phyloP scores from a whole-genome alignment of 2,797 vertebrate species.

The Columba guinea region DNA sequence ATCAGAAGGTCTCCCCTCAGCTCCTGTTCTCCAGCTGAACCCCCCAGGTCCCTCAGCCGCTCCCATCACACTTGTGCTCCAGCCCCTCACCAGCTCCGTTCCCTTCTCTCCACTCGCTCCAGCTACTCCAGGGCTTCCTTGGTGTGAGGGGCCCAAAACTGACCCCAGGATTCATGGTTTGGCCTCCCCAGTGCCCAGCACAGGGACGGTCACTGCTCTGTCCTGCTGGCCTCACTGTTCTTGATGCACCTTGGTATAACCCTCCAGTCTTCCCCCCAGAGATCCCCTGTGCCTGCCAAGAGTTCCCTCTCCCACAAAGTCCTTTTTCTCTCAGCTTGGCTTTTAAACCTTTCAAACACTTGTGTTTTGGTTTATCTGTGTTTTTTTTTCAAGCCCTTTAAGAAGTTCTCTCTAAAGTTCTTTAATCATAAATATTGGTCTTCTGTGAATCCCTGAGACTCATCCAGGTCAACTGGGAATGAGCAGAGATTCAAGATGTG shows the following conservation, averaged over 20 bases:
- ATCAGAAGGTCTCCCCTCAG: too few relatives aligned
- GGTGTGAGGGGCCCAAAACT: too few relatives aligned
- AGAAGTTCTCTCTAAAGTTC: background rate
- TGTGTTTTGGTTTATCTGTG: background rate
- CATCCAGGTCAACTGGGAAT: background rate
- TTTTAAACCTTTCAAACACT: background rate
- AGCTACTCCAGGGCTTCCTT: too few relatives aligned
- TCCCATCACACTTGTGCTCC: too few relatives aligned
- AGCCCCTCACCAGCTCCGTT: too few relatives aligned
- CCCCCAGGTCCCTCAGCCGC: too few relatives aligned
- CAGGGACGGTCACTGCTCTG: too few relatives aligned
- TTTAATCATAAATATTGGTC: background rate
- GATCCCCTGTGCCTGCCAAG: rapidly evolving
- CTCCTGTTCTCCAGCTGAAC: too few relatives aligned
- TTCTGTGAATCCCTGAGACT: background rate
- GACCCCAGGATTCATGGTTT: too few relatives aligned
- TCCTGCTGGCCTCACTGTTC: too few relatives aligned
- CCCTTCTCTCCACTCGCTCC: too few relatives aligned
- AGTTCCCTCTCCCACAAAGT: background rate
- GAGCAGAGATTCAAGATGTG: background rate
- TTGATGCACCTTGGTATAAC: background rate
- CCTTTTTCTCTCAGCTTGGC: background rate
- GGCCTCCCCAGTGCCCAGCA: too few relatives aligned
- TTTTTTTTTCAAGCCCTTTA: background rate
- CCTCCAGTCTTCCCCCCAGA: background rate